Base-by-base conservation (phyloP, 2,888 invertebrate species). In the Melinopterus prodromus region DNA sequence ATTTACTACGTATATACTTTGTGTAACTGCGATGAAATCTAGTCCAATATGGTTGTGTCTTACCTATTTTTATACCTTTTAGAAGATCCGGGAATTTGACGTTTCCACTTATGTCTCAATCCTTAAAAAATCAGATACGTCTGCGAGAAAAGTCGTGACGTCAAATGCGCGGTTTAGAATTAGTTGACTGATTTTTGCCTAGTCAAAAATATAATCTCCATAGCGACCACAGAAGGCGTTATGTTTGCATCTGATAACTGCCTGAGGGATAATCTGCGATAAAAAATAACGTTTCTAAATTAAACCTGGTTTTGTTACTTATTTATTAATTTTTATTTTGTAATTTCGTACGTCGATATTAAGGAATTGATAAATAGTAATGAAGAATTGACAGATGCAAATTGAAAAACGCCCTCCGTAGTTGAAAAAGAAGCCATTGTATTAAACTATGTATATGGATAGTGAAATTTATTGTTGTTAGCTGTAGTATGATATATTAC, bases 1-100 rank as follows among this genome's bases (percentile, higher is more conserved):
- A 53, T 53, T 53, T 53, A 53, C 53, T 53, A 53, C 53, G 12
- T 53, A 4, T 53, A 53, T 53, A 53, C 53, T 53, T 53, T 53
- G 53, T 53, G 53, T 53, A 53, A 53, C 53, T 53, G 53, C 53
- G 53, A 53, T 53, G 53, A 53, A 53, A 4, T 74, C 74, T 74
- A 74, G 74, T 74, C 74, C 35, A 74, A 74, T 36, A 35, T 74
- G 74, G 74, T 74, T 74, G 74, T 74, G 74, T 35, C 37, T 71
- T 74, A 74, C 35, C 37, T 74, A 74, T 74, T 74, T 74, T 74
- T 74, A 37, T 74, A 74, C 74, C 74, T 35, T 74, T 74, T 74
- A 74, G 74, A n/a, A 26, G 5, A 1, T 53, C 53, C 53, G 7
- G 9, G 53, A 53, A 53, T 53, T 53, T 53, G 53, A 53, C 53